A percentile compares a stretch with the other conserved stretches of the same genome.
These are phyloP conservation scores for Ditula angustiorana DNA, from an alignment of 2,888 invertebrate genomes.

Conservation along the genomic window DNA sequence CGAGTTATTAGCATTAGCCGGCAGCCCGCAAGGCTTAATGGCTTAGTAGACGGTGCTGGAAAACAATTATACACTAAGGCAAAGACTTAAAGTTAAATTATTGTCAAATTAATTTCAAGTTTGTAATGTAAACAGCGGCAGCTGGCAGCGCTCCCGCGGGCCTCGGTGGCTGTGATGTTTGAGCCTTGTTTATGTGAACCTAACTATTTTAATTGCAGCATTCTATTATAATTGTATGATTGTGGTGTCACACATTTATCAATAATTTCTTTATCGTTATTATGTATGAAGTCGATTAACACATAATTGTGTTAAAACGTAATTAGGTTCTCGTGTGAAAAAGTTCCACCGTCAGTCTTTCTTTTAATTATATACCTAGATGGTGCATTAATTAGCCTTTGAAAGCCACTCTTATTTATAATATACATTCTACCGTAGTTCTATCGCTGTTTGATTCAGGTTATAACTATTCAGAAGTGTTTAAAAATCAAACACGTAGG, in stretches of 20 bases:
- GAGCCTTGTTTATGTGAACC: neutral
- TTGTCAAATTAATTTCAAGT: slow-evolving; percentile 36
- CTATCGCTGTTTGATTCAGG: too few relatives aligned
- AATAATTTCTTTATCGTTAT: neutral
- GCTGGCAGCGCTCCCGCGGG: slow-evolving; percentile 24
- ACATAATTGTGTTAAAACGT: neutral
- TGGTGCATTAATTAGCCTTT: too few relatives aligned
- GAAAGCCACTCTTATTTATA: too few relatives aligned
- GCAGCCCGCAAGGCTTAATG: slow-evolving; percentile 20
- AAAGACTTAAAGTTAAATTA: slow-evolving; percentile 34
- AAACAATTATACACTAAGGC: slow-evolving; percentile 33
- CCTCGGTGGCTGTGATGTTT: slow-evolving; percentile 5
- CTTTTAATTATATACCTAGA: too few relatives aligned
- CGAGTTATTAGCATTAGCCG: slow-evolving; percentile 28
- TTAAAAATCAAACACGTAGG: too few relatives aligned
- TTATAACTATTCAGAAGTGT: too few relatives aligned
- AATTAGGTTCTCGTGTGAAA: too few relatives aligned
- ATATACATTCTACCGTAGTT: too few relatives aligned
- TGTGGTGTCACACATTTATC: neutral
- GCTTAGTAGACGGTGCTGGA: slow-evolving; percentile 26
- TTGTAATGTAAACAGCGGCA: slow-evolving; percentile 29
- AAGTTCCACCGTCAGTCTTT: too few relatives aligned
- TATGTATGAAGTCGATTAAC: neutral
- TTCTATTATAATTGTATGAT: neutral
- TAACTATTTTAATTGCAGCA: slow-evolving; percentile 6